Evolutionary conservation across 1,140 invertebrate species (phyloP).

Genomic region (Philopotamus ludificatus): DNA sequence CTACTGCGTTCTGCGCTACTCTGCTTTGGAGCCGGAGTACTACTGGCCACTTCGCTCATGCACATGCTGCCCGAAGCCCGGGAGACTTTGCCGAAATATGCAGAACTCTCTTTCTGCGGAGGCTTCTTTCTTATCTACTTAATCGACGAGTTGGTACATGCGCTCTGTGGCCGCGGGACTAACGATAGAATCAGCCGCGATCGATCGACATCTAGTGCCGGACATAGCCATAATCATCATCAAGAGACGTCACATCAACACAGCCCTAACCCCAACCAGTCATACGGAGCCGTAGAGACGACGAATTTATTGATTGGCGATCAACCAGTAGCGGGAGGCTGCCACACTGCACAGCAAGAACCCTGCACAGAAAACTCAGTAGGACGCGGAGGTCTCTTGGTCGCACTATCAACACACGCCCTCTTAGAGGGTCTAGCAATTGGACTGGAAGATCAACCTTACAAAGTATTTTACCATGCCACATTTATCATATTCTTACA

Average conservation of each 20-base stretch:
- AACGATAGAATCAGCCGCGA: conserved; percentile 24
- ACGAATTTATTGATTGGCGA: background rate
- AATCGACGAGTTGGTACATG: conserved; percentile 73
- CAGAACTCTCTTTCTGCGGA: conserved; percentile 69
- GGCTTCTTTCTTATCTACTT: conserved; percentile 81
- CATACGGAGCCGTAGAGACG: conserved; percentile 25
- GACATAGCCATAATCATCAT: conserved; percentile 4
- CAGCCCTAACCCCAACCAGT: conserved; percentile 2
- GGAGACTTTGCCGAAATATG: conserved; percentile 56
- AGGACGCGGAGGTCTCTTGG: conserved; percentile 61
- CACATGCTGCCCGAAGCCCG: conserved; percentile 82
- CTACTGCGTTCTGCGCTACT: conserved; percentile 65
- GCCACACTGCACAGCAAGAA: conserved; percentile 63
- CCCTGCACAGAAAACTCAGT: conserved; percentile 60
- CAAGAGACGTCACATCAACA: background rate
- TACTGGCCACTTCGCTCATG: conserved; percentile 76
- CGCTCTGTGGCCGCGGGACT: conserved; percentile 55
- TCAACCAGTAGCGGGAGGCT: conserved; percentile 41
- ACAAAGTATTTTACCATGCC: too few species aligned
- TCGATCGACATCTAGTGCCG: background rate
- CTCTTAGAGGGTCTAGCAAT: conserved; percentile 81
- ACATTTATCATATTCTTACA: conserved; percentile 3
- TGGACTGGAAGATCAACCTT: conserved; percentile 65
- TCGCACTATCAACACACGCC: conserved; percentile 75
- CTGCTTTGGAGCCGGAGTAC: conserved; percentile 82